Percentiles rank a stretch among this genome's conserved stretches.
These are phyloP conservation scores for Idaea dimidiata DNA, from an alignment of 2,888 invertebrate genomes.

Conservation along the genomic window DNA sequence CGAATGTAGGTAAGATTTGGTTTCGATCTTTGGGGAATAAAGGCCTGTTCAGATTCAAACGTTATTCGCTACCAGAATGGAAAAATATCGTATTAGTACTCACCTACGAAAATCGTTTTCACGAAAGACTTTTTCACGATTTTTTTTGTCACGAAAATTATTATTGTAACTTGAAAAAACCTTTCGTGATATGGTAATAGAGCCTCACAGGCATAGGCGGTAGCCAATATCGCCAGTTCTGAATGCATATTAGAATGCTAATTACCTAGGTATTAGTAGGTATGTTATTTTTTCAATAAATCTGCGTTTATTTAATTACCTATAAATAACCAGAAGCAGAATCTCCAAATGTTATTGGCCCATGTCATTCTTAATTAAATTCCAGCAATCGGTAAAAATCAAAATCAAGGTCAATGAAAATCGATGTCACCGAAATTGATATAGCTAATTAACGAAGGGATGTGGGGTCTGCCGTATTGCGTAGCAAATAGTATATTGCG, in stretches of 20 bases:
- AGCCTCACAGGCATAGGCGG: too few relatives aligned
- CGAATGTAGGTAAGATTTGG: background rate
- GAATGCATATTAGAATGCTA: too few relatives aligned
- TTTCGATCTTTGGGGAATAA: background rate
- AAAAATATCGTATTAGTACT: too few relatives aligned
- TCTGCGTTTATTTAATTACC: background rate
- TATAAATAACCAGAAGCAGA: constrained; percentile 6
- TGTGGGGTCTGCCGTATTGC: constrained; percentile 21
- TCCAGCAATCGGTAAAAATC: background rate
- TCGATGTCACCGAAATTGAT: constrained; percentile 36
- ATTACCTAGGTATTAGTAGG: background rate
- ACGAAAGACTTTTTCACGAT: too few relatives aligned
- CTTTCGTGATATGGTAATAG: too few relatives aligned
- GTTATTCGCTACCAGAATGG: too few relatives aligned
- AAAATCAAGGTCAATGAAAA: constrained; percentile 7
- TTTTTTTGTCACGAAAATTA: too few relatives aligned
- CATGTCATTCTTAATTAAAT: constrained; percentile 1
- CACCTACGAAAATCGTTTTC: too few relatives aligned
- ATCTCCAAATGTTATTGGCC: constrained; percentile 8
- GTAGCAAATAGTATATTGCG: background rate
- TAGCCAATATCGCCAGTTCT: too few relatives aligned
- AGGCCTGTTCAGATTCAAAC: too few relatives aligned
- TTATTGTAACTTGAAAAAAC: too few relatives aligned
- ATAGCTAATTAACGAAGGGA: constrained; percentile 56
- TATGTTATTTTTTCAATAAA: background rate